Conservation (phyloP, 2,888 invertebrate species). For the Abrostola triplasia region DNA sequence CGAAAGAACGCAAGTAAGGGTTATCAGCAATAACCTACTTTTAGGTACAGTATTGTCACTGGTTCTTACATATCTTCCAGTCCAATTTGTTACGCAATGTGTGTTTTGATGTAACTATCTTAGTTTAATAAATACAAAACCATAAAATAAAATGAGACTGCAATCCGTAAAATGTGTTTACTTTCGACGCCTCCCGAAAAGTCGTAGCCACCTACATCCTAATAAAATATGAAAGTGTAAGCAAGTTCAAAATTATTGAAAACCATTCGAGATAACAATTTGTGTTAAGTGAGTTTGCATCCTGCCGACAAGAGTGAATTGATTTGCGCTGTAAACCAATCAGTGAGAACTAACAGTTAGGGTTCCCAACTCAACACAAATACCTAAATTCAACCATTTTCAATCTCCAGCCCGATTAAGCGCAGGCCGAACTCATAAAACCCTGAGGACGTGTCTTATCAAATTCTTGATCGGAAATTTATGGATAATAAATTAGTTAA, state of each 20-base stretch:
- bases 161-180: slow-evolving; percentile 71
- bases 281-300: slow-evolving; percentile 26
- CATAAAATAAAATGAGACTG: slow-evolving; percentile 86
- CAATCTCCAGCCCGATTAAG: slow-evolving; percentile 61
- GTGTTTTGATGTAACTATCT: slow-evolving; percentile 85
- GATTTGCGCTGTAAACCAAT: slow-evolving; percentile 18
- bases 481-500: slow-evolving; percentile 79
- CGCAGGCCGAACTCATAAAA: slow-evolving; percentile 65
- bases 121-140: slow-evolving; percentile 81
- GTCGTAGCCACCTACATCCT: background rate
- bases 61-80: slow-evolving; percentile 83
- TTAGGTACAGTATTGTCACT: slow-evolving; percentile 72
- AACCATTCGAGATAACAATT: slow-evolving; percentile 17
- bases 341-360: slow-evolving; percentile 26
- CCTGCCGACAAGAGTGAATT: slow-evolving; percentile 19
- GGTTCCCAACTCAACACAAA: slow-evolving; percentile 41
- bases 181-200: slow-evolving; percentile 26
- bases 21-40: slow-evolving; percentile 56
- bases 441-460: slow-evolving; percentile 76
- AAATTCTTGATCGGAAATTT: slow-evolving; percentile 74
- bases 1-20: slow-evolving; percentile 56
- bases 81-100: slow-evolving; percentile 84
- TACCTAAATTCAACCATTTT: slow-evolving; percentile 54
- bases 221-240: slow-evolving; percentile 5
- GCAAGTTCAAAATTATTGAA: slow-evolving; percentile 3